Base-by-base conservation (phyloP, 92 coral and sea anemone genomes). In the Epizoanthus scotinus region DNA sequence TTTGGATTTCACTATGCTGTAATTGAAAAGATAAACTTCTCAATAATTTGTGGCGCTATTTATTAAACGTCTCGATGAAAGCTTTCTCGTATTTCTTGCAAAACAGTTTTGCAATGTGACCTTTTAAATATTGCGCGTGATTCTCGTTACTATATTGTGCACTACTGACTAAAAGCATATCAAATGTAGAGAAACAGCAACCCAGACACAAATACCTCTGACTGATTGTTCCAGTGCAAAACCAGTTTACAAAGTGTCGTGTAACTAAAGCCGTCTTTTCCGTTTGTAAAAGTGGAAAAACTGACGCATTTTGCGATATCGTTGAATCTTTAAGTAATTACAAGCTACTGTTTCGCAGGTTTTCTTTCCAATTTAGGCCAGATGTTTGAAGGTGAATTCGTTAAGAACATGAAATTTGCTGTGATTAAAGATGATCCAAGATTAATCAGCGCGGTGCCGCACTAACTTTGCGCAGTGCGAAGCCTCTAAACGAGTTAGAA, bases 311-410 rank as follows among this genome's bases (percentile, higher is more conserved):
- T 44, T 73, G 56, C n/a, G 58, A 59, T 73, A 44, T 73, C 56
- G 55, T 31, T 73, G 79, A 73, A 73, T 73, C 59, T 55, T 73
- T 73, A 73, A 73, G 79, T 47, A 73, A 73, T 73, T 56, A 73
- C 19, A 56, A 73, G 63, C 64, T 55, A 31, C 79, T 56, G 79
- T 73, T 54, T 52, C 25, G 29, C 65, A 29, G 79, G 26, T 13
- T 54, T 73, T 73, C 52, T 55, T 73, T 54, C 59, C 31, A 49
- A 73, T 38, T 63, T 55, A 73, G 79, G 29, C 79, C 79, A 73
- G 14, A 73, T 31, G 79, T 56, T 73, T 24, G 34, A 55, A 22
- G 52, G 78, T 28, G 78, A 50, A 53, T 31, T 49, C 77, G 42
- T 71, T 71, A 50, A 71, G 36, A 52, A 71, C 60, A 25, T 24